Base-by-base conservation (phyloP, 2,113 vertebrate species). In the Otolemur garnettii region DNA sequence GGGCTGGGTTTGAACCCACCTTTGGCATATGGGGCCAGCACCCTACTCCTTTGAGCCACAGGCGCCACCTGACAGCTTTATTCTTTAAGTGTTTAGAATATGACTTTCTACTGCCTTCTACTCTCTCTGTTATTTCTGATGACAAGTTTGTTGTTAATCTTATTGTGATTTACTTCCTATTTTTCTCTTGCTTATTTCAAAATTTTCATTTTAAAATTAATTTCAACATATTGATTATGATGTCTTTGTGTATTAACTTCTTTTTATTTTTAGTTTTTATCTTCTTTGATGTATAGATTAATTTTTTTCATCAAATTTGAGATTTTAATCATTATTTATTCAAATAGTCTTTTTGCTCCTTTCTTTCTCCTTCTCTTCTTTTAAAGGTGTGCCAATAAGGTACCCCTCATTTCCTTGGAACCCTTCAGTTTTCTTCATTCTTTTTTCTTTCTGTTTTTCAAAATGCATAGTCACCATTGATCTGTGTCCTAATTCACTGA, bases 121-220 rank as follows among this genome's bases (percentile, higher is more conserved):
- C 24, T 8, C 18, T 68, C 15, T 68, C 15, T 59, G 53, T 38
- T 69, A 68, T 69, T 74, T 90, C 69, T 74, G 6, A 87, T 66
- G 57, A 81, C 30, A 91, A 91, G 75, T 88, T 71, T 77, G 60
- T 4, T 75, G 57, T 50, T 69, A 80, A 84, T 89, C 19, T 94
- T 85, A 66, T n/a, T 89, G 18, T 92, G 57, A 10, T 74, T 92
- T 59, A 50, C 6, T n/a, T 90, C 42, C 28, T 55, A 60, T 55
- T 71, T 90, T 72, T 35, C 42, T 96, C n/a, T 86, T 71, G 35
- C 45, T 93, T 19, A 93, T 69, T 38, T 90, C 33, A 81, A 90
- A 1, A 42, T 68, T 62, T 74, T 69, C 53, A 72, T 22, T 57
- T 84, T 50, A 57, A 33, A 90, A 69, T 74, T 90, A 26, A 2